Evolutionary conservation across 2,888 invertebrate genomes (phyloP), one percentile per base, ranked within the genome.

Genomic region (Selenia dentaria): DNA sequence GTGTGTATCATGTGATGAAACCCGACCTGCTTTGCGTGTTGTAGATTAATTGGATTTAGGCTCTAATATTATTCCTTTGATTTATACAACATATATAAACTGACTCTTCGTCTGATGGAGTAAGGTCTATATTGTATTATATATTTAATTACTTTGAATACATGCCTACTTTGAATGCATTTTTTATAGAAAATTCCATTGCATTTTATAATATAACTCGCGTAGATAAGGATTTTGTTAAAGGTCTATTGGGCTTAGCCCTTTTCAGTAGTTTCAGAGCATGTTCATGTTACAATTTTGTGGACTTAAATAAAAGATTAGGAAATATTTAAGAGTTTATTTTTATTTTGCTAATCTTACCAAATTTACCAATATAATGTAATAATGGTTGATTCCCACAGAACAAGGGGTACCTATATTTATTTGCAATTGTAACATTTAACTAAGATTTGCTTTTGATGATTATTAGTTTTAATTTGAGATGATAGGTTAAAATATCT

Each of bases 111-210:
- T 34, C 38, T 46, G 47, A 46, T 48, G 51, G 41, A 42, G 46
- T 52, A 52, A 57, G 54, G 42, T 45, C 37, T 37, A 40, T 50
- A 50, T 47, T 51, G 42, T 54, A 42, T 51, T 39, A 57, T 50
- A 41, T 41, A 38, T 34, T 46, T 31, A 40, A 48, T 48, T 47
- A 52, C 12, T 39, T 38, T 35, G 34, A 34, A 42, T 42, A 41
- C 16, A 3, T 3, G 3, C 16, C 16, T 16, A 2, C 16, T 16
- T 22, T 8, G 8, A 31, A 45, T 40, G 41, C 28, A 11, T 40
- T 36, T 33, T 51, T 51, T 42, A 40, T 38, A 26, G 13, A 41
- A 38, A 31, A 24, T 9, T 10, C 22, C 8, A 25, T 38, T 28
- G 36, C 29, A 16, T 29, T 22, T 35, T 25, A 0, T 25, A 22